Conservation (phyloP, 1,140 invertebrate genomes). For the Psix sp. region DNA sequence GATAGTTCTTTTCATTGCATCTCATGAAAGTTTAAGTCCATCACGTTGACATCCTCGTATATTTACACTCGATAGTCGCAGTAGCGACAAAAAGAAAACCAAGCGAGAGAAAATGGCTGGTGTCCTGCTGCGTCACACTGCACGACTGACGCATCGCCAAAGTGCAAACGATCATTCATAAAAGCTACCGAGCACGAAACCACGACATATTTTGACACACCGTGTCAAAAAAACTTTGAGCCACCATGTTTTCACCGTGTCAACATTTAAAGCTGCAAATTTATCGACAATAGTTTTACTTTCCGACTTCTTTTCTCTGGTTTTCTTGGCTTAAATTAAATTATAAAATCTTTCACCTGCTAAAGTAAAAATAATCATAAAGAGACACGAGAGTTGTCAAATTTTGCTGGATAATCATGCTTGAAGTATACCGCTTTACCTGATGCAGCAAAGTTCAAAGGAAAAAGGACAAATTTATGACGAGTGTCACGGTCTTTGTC, state of each 20-base stretch:
- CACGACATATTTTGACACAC: slow-evolving; percentile 57
- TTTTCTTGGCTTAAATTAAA: too few relatives aligned
- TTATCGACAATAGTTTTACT: too few relatives aligned
- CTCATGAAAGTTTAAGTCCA: slow-evolving; percentile 59
- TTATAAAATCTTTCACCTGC: too few relatives aligned
- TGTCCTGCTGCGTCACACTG: slow-evolving; percentile 33
- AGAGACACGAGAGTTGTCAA: too few relatives aligned
- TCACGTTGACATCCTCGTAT: slow-evolving; percentile 15
- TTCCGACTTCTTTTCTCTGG: too few relatives aligned
- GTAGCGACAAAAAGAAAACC: slow-evolving; percentile 31
- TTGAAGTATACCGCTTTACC: too few relatives aligned
- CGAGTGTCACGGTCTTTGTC: slow-evolving; percentile 11
- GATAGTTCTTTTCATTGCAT: slow-evolving; percentile 55
- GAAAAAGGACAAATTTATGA: slow-evolving; percentile 35
- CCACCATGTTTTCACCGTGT: neutral
- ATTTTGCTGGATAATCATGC: too few relatives aligned
- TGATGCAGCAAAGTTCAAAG: neutral
- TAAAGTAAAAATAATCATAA: too few relatives aligned
- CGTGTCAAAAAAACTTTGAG: neutral
- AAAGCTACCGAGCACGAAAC: slow-evolving; percentile 17
- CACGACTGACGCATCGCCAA: slow-evolving; percentile 31
- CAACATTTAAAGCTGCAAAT: too few relatives aligned
- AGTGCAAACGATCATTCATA: slow-evolving; percentile 38
- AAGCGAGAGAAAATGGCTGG: slow-evolving; percentile 28
- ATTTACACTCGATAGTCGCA: slow-evolving; percentile 21